A percentile compares a stretch with the other conserved stretches of the same genome.
These are phyloP conservation scores for Rachycentron canadum DNA, from an alignment of 2,797 vertebrate species.

Conservation along the genomic window DNA sequence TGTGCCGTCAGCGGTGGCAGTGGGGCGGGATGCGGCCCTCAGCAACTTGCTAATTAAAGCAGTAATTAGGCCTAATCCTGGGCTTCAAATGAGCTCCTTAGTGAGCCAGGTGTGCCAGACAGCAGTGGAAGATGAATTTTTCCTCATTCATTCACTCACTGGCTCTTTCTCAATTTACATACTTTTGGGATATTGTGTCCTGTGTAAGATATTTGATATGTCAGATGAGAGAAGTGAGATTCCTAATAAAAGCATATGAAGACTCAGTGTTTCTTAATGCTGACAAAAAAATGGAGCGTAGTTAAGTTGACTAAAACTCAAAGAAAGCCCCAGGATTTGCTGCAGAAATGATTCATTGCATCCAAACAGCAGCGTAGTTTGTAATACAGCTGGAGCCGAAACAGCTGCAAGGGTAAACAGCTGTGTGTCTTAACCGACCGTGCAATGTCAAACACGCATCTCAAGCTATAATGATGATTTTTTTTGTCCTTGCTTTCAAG, in stretches of 20 bases:
- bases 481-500: conserved; percentile 17
- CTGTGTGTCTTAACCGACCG: background rate
- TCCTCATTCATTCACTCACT: conserved; percentile 34
- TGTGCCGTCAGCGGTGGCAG: conserved; percentile 63
- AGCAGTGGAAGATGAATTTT: conserved; percentile 47
- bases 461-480: background rate
- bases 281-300: conserved; percentile 4
- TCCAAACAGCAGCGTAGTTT: background rate
- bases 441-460: conserved; percentile 21
- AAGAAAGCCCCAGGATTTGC: conserved; percentile 7
- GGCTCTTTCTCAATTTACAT: conserved; percentile 31
- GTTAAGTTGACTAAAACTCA: conserved; percentile 17
- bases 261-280: background rate
- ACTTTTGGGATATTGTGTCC: conserved; percentile 17
- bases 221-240: conserved; percentile 27
- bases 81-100: conserved; percentile 78
- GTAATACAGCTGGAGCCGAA: background rate
- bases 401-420: conserved; percentile 12
- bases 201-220: conserved; percentile 18
- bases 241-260: conserved; percentile 4
- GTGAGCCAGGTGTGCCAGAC: conserved; percentile 77
- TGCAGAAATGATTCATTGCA: conserved; percentile 17
- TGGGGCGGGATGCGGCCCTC: conserved; percentile 71
- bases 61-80: conserved; percentile 83
- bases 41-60: conserved; percentile 78